phyloP scores from a whole-genome alignment of 2,888 invertebrate genomes.

The Agonopterix heracliana region DNA sequence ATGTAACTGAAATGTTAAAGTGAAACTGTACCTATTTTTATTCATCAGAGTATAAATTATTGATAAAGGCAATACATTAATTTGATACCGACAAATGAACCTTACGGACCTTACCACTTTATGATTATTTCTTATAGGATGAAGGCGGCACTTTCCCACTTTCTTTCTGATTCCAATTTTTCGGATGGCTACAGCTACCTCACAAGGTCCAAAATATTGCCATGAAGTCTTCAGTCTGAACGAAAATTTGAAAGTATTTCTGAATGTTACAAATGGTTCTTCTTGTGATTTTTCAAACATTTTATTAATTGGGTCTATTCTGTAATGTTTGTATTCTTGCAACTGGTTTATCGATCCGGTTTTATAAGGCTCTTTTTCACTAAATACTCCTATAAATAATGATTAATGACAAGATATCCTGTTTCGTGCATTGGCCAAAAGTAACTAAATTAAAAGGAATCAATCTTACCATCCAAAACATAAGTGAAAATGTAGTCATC shows the following conservation, averaged over 20 bases:
- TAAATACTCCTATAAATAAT: neutral
- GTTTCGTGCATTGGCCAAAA: too few species aligned
- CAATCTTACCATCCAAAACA: conserved; percentile 18
- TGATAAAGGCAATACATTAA: neutral
- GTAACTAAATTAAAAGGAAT: too few species aligned
- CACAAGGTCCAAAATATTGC: conserved; percentile 73
- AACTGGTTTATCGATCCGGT: conserved; percentile 64
- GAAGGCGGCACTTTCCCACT: conserved; percentile 68
- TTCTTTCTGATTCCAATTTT: conserved; percentile 46
- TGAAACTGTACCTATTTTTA: neutral
- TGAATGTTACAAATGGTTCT: conserved; percentile 48
- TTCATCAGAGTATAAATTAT: neutral
- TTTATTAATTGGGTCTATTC: conserved; percentile 58
- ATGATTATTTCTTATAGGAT: conserved; percentile 15
- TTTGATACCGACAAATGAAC: too few species aligned
- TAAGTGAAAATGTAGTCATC: conserved; percentile 13
- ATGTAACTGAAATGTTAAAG: neutral
- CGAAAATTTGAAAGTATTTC: conserved; percentile 44
- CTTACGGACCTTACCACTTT: neutral
- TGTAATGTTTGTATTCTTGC: conserved; percentile 61
- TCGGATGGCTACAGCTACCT: conserved; percentile 47
- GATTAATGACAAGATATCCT: too few species aligned
- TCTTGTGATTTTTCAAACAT: conserved; percentile 54
- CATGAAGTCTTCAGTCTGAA: conserved; percentile 68
- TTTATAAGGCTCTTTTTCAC: neutral